Evolutionary conservation across 2,797 vertebrate species (phyloP).

Genomic region (Channallabes apus): DNA sequence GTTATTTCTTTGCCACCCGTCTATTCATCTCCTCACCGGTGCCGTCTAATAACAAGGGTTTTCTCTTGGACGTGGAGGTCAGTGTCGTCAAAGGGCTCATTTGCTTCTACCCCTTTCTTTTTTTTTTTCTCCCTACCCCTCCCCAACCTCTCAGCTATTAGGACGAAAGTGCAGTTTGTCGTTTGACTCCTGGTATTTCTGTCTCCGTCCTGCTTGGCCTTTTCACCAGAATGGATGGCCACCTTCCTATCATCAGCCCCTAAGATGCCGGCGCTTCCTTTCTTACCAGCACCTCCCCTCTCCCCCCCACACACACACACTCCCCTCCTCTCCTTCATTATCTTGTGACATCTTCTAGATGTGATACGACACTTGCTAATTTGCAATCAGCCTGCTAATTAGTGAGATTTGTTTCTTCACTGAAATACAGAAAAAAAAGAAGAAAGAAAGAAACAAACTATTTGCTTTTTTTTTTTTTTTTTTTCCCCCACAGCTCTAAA

Average conservation of each 20-base stretch:
- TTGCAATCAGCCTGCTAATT: constrained; percentile 57
- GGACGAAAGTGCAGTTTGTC: constrained; percentile 24
- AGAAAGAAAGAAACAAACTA: neutral
- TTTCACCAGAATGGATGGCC: neutral
- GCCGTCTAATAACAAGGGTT: constrained; percentile 43
- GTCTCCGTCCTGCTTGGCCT: constrained; percentile 11
- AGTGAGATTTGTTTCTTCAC: constrained; percentile 51
- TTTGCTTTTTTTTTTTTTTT: neutral
- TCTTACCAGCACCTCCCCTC: neutral
- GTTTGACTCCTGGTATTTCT: constrained; percentile 8
- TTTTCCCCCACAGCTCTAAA: neutral
- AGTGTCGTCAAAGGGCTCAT: constrained; percentile 29
- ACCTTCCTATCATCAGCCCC: neutral
- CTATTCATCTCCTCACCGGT: constrained; percentile 22
- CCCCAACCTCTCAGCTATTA: neutral
- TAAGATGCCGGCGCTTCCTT: constrained; percentile 6
- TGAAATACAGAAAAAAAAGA: neutral
- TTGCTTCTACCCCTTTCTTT: neutral
- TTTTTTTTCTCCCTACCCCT: too few relatives aligned
- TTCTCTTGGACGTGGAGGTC: constrained; percentile 60
- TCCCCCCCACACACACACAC: too few relatives aligned
- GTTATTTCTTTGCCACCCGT: constrained; percentile 40
- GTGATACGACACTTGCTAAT: constrained; percentile 55
- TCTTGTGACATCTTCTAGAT: constrained; percentile 40
- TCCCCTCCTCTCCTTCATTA: constrained; percentile 2